Evolutionary conservation across 2,797 vertebrate species (phyloP).

Genomic region (Jordanella pulchra): DNA sequence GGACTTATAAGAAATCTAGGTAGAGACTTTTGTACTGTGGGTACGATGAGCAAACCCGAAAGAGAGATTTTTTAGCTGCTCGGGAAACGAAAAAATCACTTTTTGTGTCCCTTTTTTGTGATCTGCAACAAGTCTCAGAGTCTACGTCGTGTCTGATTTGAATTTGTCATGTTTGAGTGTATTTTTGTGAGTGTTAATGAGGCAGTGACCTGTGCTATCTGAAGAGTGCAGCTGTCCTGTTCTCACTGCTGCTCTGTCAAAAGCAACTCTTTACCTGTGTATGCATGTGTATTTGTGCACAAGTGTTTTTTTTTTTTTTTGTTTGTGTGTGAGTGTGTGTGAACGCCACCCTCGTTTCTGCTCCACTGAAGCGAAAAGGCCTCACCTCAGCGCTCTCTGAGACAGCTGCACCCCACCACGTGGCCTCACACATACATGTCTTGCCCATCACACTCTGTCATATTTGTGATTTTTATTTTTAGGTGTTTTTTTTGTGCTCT

Average conservation of each 20-base stretch:
- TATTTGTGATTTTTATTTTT: constrained; percentile 52
- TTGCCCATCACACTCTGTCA: constrained; percentile 71
- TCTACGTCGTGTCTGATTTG: constrained; percentile 41
- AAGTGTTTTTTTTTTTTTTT: constrained; percentile 24
- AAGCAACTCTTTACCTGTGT: constrained; percentile 73
- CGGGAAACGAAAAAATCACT: neutral
- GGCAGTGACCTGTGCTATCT: constrained; percentile 82
- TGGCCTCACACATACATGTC: constrained; percentile 72
- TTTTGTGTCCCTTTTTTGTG: neutral
- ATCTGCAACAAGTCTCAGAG: constrained; percentile 11
- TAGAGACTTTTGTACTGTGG: neutral
- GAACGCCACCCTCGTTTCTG: constrained; percentile 65
- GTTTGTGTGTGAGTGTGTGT: constrained; percentile 45
- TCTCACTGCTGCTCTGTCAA: constrained; percentile 68
- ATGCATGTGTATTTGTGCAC: constrained; percentile 41
- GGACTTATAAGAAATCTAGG: neutral
- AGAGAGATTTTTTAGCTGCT: neutral
- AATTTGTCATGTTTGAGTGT: constrained; percentile 65
- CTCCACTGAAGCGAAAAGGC: constrained; percentile 77
- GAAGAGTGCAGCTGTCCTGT: constrained; percentile 81
- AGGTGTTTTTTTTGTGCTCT: constrained; percentile 43
- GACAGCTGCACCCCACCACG: constrained; percentile 81
- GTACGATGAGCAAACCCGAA: neutral
- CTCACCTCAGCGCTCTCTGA: constrained; percentile 79
- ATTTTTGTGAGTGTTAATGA: constrained; percentile 76